Evolutionary conservation across 2,113 vertebrate genomes (phyloP).

Genomic region (Proterorhinus semilunaris): DNA sequence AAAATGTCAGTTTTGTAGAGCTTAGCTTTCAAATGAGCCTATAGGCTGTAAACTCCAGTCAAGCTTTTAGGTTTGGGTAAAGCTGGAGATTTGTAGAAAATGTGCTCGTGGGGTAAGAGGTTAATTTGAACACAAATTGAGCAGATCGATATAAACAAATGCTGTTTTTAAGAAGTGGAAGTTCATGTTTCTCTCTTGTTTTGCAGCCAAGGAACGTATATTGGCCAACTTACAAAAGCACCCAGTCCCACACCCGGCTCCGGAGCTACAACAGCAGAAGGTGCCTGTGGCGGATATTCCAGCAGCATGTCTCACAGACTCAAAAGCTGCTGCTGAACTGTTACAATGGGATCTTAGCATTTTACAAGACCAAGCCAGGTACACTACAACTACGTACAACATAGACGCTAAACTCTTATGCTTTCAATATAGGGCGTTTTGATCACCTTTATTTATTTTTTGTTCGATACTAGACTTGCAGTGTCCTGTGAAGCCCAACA

Average conservation of each 20-base stretch:
- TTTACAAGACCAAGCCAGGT: slow-evolving; percentile 90
- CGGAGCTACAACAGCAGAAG: slow-evolving; percentile 75
- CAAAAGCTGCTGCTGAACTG: slow-evolving; percentile 79
- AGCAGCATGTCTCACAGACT: slow-evolving; percentile 75
- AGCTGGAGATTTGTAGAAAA: too few species aligned
- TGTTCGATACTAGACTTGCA: slow-evolving; percentile 79
- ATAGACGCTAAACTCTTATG: neutral
- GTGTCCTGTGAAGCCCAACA: slow-evolving; percentile 91
- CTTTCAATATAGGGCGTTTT: neutral
- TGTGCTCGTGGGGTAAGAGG: too few species aligned
- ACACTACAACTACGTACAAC: slow-evolving; percentile 11
- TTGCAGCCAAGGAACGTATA: slow-evolving; percentile 86
- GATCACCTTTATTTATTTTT: neutral
- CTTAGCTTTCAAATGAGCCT: too few species aligned
- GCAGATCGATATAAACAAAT: neutral
- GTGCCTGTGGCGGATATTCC: slow-evolving; percentile 86
- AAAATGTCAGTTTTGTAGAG: too few species aligned
- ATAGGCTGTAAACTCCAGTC: too few species aligned
- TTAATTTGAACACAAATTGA: too few species aligned
- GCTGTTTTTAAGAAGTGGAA: neutral
- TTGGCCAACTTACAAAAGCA: slow-evolving; percentile 87
- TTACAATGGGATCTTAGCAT: slow-evolving; percentile 79
- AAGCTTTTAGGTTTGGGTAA: too few species aligned
- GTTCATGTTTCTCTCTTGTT: slow-evolving; percentile 13
- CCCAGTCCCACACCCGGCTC: slow-evolving; percentile 76